Evolutionary conservation across 2,113 vertebrate species (phyloP).

Genomic region (Empidonax traillii): DNA sequence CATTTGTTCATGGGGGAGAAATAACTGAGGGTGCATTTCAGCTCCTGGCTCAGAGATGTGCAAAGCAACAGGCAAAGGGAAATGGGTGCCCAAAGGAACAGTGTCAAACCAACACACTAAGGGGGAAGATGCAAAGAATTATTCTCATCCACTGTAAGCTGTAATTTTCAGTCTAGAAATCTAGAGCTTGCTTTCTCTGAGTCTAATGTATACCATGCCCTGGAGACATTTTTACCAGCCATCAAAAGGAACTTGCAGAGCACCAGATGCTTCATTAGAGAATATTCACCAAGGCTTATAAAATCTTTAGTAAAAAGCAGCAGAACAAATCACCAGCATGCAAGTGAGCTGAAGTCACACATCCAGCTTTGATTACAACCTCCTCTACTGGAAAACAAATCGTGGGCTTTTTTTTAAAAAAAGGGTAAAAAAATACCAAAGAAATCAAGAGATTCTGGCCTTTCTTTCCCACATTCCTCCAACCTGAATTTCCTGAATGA

Average conservation of each 20-base stretch:
- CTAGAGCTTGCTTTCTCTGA: constrained; percentile 21
- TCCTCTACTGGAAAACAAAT: not conserved
- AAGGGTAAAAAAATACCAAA: not conserved
- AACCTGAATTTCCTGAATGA: constrained; percentile 27
- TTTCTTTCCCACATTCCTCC: not conserved
- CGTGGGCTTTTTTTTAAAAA: not conserved
- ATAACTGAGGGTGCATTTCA: not conserved
- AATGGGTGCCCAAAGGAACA: not conserved
- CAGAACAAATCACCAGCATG: constrained; percentile 11
- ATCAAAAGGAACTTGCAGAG: constrained; percentile 44
- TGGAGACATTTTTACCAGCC: constrained; percentile 38
- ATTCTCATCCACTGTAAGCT: not conserved
- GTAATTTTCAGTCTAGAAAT: constrained; percentile 45
- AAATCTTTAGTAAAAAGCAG: constrained; percentile 39
- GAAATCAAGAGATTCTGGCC: not conserved
- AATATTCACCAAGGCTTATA: constrained; percentile 55
- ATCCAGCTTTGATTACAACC: constrained; percentile 22
- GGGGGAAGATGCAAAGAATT: not conserved
- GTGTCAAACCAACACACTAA: not conserved
- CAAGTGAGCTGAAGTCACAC: constrained; percentile 18
- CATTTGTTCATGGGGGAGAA: not conserved
- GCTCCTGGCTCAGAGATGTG: not conserved
- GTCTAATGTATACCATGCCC: constrained; percentile 42
- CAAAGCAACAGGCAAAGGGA: not conserved
- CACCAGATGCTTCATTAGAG: constrained; percentile 67